phyloP scores from a whole-genome alignment of 2,888 invertebrate genomes.

The Reticulitermes lucifugus region DNA sequence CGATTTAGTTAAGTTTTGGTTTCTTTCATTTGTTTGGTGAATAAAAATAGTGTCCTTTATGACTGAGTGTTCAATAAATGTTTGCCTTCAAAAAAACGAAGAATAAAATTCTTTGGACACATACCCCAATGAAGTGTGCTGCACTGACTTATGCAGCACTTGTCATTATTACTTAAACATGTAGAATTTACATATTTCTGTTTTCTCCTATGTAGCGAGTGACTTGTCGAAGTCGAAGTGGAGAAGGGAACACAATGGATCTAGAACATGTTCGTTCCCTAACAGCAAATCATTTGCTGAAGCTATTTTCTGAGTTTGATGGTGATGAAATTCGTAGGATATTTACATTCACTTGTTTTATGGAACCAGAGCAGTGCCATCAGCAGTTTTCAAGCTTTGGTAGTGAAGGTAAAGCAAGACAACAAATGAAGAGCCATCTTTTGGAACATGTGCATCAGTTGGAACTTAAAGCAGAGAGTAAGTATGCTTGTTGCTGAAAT shows the following conservation, averaged over 20 bases:
- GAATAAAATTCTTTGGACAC: too few relatives aligned
- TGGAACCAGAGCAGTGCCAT: slow-evolving; percentile 64
- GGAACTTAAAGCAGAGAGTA: slow-evolving; percentile 38
- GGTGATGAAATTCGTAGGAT: slow-evolving; percentile 67
- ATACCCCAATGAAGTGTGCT: too few relatives aligned
- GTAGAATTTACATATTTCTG: background rate
- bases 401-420: slow-evolving; percentile 67
- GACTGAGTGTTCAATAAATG: too few relatives aligned
- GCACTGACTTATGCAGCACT: too few relatives aligned
- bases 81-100: too few relatives aligned
- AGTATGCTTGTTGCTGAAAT: background rate
- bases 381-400: slow-evolving; percentile 68
- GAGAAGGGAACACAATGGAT: slow-evolving; percentile 55
- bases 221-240: slow-evolving; percentile 4
- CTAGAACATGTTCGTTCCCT: slow-evolving; percentile 56
- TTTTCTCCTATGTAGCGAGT: background rate
- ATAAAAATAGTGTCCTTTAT: too few relatives aligned
- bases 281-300: slow-evolving; percentile 65
- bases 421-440: slow-evolving; percentile 66
- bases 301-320: slow-evolving; percentile 65
- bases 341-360: slow-evolving; percentile 66
- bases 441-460: slow-evolving; percentile 60
- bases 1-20: too few relatives aligned
- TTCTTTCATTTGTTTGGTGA: too few relatives aligned
- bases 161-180: background rate